Evolutionary conservation across 2,797 vertebrate species (phyloP), one percentile per base, ranked within the genome.

Genomic region (Alosa sapidissima): DNA sequence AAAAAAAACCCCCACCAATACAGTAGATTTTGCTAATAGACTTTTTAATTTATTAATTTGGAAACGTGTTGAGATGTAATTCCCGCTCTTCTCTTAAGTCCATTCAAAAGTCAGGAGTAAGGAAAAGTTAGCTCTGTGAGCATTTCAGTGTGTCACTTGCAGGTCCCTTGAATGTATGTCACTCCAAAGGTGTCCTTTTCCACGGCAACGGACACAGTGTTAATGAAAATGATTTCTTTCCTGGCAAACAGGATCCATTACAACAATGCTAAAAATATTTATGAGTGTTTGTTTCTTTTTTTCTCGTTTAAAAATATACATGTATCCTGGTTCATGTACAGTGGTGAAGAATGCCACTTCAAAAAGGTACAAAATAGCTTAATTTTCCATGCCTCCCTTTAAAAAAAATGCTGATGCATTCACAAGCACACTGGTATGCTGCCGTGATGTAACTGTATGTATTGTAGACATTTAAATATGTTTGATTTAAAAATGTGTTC

Each of bases 291-390:
- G 72, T 78, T 45, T 45, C 72, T 78, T 47, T 47, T 47, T 45
- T 78, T 47, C 72, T 78, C 72, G 21, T 47, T 78, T 47, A 78
- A 78, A 78, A 78, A 78, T 78, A 78, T 78, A 78, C 72, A 75
- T 45, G 72, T 78, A 45, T 78, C 72, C 72, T 47, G 5, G 72
- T 41, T 19, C 41, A 78, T 78, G 72, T 45, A 78, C 72, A 47
- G 36, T 41, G 16, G 1, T 78, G 36, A 45, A 78, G 36, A 19
- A 78, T 47, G 72, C 16, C 7, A 78, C 72, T 78, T 78, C 72
- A 21, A 47, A 78, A 78, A 33, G 72, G 72, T 78, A 78, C 14
- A 78, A 78, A 78, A 78, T 78, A 47, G 72, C 72, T 78, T 78
- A 78, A 16, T 45, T 47, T 47, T 78, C 41, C 72, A 78, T 47